Evolutionary conservation across 2,113 vertebrate species (phyloP).

Genomic region (Anolis sagrei): DNA sequence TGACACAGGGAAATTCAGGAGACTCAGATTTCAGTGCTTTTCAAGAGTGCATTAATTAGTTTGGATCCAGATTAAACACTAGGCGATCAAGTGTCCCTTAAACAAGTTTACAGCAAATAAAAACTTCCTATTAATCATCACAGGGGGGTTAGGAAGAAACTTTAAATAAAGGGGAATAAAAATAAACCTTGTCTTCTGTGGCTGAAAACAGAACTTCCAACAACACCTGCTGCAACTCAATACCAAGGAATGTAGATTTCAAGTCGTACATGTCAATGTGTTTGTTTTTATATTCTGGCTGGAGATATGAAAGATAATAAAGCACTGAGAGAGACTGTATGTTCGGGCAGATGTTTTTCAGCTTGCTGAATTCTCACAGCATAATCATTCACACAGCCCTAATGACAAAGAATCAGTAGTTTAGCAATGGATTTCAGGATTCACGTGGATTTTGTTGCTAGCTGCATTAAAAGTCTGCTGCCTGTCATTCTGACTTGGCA

Average conservation of each 20-base stretch:
- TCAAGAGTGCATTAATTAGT: slow-evolving; percentile 14
- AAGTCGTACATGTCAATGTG: slow-evolving; percentile 67
- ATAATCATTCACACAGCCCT: slow-evolving; percentile 32
- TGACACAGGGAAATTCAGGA: slow-evolving; percentile 31
- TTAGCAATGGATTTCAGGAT: slow-evolving; percentile 18
- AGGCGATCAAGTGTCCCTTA: slow-evolving; percentile 29
- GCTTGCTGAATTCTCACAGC: slow-evolving; percentile 24
- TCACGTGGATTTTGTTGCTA: slow-evolving; percentile 33
- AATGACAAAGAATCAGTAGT: slow-evolving; percentile 37
- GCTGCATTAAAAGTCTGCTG: slow-evolving; percentile 16
- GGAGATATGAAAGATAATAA: slow-evolving; percentile 68
- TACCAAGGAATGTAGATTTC: slow-evolving; percentile 74
- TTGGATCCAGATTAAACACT: slow-evolving; percentile 21
- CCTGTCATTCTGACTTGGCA: not conserved
- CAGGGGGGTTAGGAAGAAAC: slow-evolving; percentile 64
- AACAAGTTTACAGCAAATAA: slow-evolving; percentile 50
- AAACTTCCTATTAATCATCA: slow-evolving; percentile 39
- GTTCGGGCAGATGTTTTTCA: slow-evolving; percentile 60
- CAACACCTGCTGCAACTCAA: slow-evolving; percentile 75
- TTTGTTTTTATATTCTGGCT: slow-evolving; percentile 70
- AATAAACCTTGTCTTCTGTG: slow-evolving; percentile 68
- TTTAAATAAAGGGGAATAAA: slow-evolving; percentile 61
- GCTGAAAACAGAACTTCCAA: slow-evolving; percentile 49
- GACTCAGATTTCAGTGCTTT: slow-evolving; percentile 15
- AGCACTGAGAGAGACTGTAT: slow-evolving; percentile 31